Evolutionary conservation across 2,113 vertebrate species (phyloP).

Genomic region (Varanus salvator): DNA sequence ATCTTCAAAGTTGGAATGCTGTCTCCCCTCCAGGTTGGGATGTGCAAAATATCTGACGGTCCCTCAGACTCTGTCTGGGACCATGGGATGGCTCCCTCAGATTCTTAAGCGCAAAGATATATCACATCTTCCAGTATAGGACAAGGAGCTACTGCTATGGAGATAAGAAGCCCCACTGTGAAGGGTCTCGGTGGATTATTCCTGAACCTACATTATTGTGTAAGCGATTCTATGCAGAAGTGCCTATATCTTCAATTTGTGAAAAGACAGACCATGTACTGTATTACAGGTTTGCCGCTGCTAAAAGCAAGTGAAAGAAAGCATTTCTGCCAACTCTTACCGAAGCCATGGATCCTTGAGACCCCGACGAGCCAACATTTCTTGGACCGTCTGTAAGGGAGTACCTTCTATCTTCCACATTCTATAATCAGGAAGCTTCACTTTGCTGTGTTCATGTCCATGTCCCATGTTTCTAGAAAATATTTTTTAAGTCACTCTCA

Average conservation of each 20-base stretch:
- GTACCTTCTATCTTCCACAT: slow-evolving; percentile 93
- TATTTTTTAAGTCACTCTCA: slow-evolving; percentile 3
- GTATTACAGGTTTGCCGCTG: neutral
- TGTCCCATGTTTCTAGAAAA: slow-evolving; percentile 75
- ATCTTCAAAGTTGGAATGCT: too few relatives aligned
- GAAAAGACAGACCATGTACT: neutral
- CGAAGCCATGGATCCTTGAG: slow-evolving; percentile 92
- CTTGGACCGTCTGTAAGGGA: slow-evolving; percentile 85
- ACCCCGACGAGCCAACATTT: slow-evolving; percentile 83
- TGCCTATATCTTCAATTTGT: slow-evolving; percentile 9
- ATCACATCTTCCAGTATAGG: too few relatives aligned
- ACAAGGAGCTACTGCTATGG: neutral
- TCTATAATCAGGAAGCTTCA: slow-evolving; percentile 87
- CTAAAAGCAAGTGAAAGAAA: neutral
- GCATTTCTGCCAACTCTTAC: slow-evolving; percentile 71
- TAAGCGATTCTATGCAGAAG: neutral
- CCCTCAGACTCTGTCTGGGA: too few relatives aligned
- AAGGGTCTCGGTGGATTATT: neutral
- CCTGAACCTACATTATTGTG: neutral
- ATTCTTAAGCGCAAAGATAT: too few relatives aligned
- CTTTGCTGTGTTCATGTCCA: slow-evolving; percentile 82
- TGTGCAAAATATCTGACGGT: too few relatives aligned
- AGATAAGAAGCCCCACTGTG: neutral
- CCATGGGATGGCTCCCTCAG: too few relatives aligned
- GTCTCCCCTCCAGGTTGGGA: too few relatives aligned